phyloP scores from a whole-genome alignment of 2,888 invertebrate species.

The Tridacna crocea region DNA sequence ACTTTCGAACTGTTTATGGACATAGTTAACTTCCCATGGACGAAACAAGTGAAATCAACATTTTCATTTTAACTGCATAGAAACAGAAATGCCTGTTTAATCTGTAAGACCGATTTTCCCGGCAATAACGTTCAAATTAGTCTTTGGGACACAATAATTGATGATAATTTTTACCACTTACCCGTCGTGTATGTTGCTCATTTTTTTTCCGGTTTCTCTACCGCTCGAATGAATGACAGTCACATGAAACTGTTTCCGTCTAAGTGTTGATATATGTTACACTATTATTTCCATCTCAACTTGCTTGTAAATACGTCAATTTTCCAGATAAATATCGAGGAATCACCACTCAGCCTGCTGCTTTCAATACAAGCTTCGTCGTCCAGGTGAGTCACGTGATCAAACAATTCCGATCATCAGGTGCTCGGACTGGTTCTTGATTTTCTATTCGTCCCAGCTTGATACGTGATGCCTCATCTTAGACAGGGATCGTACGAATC shows the following conservation, averaged over 20 bases:
- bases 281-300: conserved; percentile 39
- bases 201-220: conserved; percentile 45
- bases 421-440: conserved; percentile 13
- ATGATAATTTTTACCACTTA: conserved; percentile 46
- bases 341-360: conserved; percentile 28
- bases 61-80: too few species aligned
- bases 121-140: too few species aligned
- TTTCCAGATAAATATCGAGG: conserved; percentile 45
- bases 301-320: conserved; percentile 28
- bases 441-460: neutral
- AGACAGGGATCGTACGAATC: too few species aligned
- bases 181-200: conserved; percentile 77
- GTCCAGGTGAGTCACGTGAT: conserved; percentile 78
- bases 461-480: too few species aligned
- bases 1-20: too few species aligned
- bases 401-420: conserved; percentile 69
- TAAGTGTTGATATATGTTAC: conserved; percentile 1
- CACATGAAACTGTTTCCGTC: neutral
- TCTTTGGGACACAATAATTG: too few species aligned
- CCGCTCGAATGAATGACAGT: conserved; percentile 16
- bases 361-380: conserved; percentile 61
- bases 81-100: too few species aligned
- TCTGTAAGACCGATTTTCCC: too few species aligned
- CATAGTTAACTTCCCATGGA: too few species aligned
- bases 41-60: too few species aligned